Base-by-base conservation (phyloP, 2,888 invertebrate species). In the Drosophila putrida region DNA sequence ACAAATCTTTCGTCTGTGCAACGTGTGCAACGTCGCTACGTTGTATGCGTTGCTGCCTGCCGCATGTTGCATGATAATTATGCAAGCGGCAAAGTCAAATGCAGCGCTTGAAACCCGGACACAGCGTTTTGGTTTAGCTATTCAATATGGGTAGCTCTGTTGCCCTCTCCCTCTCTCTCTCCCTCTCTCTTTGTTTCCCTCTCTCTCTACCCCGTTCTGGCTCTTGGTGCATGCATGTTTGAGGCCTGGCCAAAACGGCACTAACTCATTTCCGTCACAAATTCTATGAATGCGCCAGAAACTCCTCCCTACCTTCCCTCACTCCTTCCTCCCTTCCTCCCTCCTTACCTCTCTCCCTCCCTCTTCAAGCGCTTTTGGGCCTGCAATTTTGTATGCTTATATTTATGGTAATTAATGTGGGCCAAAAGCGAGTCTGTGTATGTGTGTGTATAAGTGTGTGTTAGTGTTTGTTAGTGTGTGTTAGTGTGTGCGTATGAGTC, bases 391-490 rank as follows among this genome's bases (percentile, higher is more conserved):
- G 13, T 57, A 53, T 84, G 77, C 55, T 70, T 71, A 79, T 82
- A 82, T 82, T 77, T 87, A 77, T 85, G 85, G 82, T 71, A 75
- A 88, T 88, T 84, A 88, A 84, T 89, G 87, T 82, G 88, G 82
- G 74, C 68, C 83, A 82, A 38, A 38, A 55, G 66, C 51, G 20
- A 25, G 20, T 47, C 6, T n/a, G 46, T 46, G 28, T 31, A 13
- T 49, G 31, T 44, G 46, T n/a, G 53, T 49, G 58, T 53, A 33
- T 71, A n/a, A n/a, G 58, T 20, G 41, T 41, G 41, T 41, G 41
- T 41, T 9, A 13, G 6, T 25, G 15, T 44, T 13, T 28, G 15
- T 61, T 25, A 39, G 41, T n/a, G 55, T 49, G 58, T 53, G 36
- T 28, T 5, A 28, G 28, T 31, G 20, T 59, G 35, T 47, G 49